Base-by-base conservation (phyloP, 2,888 invertebrate genomes). In the Pseudolycoriella hygida region DNA sequence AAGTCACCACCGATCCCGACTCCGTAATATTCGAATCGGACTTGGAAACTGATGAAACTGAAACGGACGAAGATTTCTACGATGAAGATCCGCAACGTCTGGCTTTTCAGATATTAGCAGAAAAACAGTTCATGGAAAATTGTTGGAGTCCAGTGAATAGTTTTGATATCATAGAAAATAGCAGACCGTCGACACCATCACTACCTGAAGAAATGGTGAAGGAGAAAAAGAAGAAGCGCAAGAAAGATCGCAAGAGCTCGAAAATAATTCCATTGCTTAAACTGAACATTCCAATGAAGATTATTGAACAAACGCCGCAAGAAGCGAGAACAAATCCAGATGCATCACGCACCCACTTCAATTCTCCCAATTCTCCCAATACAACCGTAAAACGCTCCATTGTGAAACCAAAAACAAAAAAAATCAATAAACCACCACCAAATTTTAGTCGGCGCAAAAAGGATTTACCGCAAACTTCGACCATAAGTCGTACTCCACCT, bases 1-100 rank as follows among this genome's bases (percentile, higher is more conserved):
- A 17, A 14, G 37, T n/a, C 10, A 30, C 39, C 3, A 25, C 15
- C 12, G 67, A 69, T 53, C 57, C 66, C 1, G 79, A 80, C 53
- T 70, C 74, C 1, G 67, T 76, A 1, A 76, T 86, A 49, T 71
- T 75, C 31, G 89, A 89, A 64, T 82, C 85, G 1, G 88, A 89
- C 63, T 69, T 88, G 43, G 86, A 87, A 53, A 88, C 88, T 0
- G 78, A 81, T 14, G 82, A 87, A 61, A 80, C 84, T 42, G 84
- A 84, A 50, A 86, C 86, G 1, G 87, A 87, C 60, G 87, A 87
- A 66, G 87, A 87, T 53, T 87, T 87, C 61, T 88, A 87, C 58
- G 87, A 88, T 58, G 75, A 83, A 54, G 75, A 85, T 61, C 87
- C 87, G 1, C 83, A 85, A 54, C 72, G 71, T 55, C 61, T 80